Evolutionary conservation across 2,888 invertebrate genomes (phyloP).

Genomic region (Nomada fucata): DNA sequence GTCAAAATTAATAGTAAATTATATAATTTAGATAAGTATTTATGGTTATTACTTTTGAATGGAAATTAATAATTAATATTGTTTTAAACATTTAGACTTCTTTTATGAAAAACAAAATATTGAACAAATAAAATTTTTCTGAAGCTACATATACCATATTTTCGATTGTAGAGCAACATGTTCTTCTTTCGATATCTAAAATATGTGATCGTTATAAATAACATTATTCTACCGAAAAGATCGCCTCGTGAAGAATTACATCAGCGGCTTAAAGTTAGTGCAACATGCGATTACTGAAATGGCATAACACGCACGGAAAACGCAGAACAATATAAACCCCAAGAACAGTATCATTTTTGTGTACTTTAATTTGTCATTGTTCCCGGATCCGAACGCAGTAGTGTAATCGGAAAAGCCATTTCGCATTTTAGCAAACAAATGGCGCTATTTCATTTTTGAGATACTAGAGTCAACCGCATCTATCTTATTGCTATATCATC

Average conservation of each 20-base stretch:
- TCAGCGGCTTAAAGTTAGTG: too few relatives aligned
- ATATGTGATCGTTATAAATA: constrained; percentile 59
- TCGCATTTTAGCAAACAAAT: neutral
- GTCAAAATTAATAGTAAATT: constrained; percentile 40
- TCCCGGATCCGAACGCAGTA: too few relatives aligned
- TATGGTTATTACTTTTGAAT: constrained; percentile 32
- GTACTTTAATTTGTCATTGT: too few relatives aligned
- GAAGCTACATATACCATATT: constrained; percentile 10
- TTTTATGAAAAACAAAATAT: neutral
- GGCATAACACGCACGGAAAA: too few relatives aligned
- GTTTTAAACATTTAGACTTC: constrained; percentile 18
- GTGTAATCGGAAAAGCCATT: neutral
- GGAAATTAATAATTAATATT: constrained; percentile 13
- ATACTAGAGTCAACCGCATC: neutral
- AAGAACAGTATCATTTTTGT: too few relatives aligned
- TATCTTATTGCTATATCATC: neutral
- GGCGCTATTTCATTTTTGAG: neutral
- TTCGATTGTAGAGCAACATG: constrained; percentile 46
- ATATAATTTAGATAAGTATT: constrained; percentile 43
- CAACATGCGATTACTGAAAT: too few relatives aligned
- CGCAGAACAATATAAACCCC: too few relatives aligned
- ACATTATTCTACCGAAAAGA: neutral
- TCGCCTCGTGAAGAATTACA: too few relatives aligned
- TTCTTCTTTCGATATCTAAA: constrained; percentile 51
- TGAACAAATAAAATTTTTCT: constrained; percentile 5